phyloP scores from a whole-genome alignment of 2,888 invertebrate species.

The Dermolepida albohirtum region DNA sequence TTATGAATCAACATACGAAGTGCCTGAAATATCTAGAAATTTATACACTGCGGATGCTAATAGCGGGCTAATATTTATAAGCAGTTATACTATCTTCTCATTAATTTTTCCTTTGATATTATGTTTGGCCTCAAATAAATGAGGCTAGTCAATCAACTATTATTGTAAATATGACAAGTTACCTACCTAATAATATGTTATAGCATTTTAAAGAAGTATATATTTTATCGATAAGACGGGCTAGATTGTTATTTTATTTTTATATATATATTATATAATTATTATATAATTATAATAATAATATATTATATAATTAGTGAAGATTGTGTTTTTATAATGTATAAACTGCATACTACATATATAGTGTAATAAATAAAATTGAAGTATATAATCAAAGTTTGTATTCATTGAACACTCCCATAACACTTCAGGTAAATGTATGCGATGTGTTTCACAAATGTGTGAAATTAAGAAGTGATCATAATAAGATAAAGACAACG shows the following conservation, averaged over 20 bases:
- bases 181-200: constrained; percentile 31
- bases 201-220: constrained; percentile 17
- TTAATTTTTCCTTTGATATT: constrained; percentile 15
- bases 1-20: constrained; percentile 26
- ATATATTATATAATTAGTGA: constrained; percentile 5
- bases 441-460: no score
- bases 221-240: constrained; percentile 16
- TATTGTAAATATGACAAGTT: constrained; percentile 41
- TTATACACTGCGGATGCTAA: neutral
- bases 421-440: no score
- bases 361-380: constrained; percentile 29
- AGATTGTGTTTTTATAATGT: constrained; percentile 27
- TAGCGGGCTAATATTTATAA: neutral
- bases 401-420: no score
- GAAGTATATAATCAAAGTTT: no score
- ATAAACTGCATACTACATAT: constrained; percentile 26
- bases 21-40: constrained; percentile 21
- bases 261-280: constrained; percentile 22
- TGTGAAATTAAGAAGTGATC: no score
- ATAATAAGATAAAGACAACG: no score
- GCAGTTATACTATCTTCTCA: constrained; percentile 8
- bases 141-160: constrained; percentile 18
- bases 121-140: constrained; percentile 8
- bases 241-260: constrained; percentile 33
- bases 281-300: no score